Conservation (phyloP, 2,797 vertebrate genomes). For the Argyrosomus regius region DNA sequence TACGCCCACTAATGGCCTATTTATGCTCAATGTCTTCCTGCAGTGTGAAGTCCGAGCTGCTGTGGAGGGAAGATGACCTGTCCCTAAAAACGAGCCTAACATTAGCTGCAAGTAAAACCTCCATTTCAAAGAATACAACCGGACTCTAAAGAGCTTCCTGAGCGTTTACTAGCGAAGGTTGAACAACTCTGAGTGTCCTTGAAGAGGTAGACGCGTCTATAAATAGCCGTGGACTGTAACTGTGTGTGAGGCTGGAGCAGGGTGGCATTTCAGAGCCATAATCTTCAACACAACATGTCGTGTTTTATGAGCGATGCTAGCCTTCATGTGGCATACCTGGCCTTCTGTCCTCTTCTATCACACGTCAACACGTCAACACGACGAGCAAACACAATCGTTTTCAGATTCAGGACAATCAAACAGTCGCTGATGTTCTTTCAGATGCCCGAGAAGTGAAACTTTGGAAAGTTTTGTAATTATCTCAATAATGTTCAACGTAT, state of each 20-base stretch:
- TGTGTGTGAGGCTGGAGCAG: conserved; percentile 31
- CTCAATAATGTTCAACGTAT: background rate
- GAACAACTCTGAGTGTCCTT: conserved; percentile 33
- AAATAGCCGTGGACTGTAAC: conserved; percentile 39
- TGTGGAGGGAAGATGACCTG: background rate
- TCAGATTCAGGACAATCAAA: background rate
- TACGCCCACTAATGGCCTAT: no score
- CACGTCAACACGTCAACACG: background rate
- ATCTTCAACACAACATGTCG: conserved; percentile 30
- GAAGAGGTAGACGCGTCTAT: conserved; percentile 54
- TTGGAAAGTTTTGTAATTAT: no score
- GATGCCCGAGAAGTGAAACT: no score
- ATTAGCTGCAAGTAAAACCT: background rate
- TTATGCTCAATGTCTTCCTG: background rate
- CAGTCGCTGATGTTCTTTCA: background rate
- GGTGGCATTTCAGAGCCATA: conserved; percentile 29
- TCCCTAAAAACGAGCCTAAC: background rate
- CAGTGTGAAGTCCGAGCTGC: background rate
- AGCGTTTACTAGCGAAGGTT: conserved; percentile 43
- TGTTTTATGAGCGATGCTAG: background rate
- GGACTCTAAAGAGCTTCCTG: conserved; percentile 24
- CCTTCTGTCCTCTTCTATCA: background rate
- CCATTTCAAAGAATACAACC: background rate
- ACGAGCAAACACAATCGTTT: background rate
- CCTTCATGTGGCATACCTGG: background rate